Base-by-base conservation (phyloP, 2,888 invertebrate genomes). In the Loripinus fragilis region DNA sequence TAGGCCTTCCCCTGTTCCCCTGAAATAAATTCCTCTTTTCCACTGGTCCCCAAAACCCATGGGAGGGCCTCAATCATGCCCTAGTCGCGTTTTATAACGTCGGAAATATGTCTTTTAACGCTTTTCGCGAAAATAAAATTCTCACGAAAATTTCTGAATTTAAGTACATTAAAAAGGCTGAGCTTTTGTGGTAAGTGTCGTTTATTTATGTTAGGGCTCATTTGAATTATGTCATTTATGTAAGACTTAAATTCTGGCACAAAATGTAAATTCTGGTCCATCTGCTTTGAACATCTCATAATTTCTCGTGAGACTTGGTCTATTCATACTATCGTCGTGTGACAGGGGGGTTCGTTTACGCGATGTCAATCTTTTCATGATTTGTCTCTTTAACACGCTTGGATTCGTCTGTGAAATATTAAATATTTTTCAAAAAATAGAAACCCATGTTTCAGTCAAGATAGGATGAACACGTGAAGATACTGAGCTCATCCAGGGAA, bases 351-450 rank as follows among this genome's bases (percentile, higher is more conserved):
- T n/a, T 48, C 48, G 48, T 48, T 48, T 48, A 52, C 52, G 52
- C 52, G 23, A 25, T 52, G 52, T 52, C 23, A 52, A 7, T n/a
- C 25, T 52, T 48, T 52, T 52, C 25, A 52, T 25, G n/a, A 5
- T 52, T 52, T 52, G 52, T 52, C 52, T 33, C 28, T 60, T 33
- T 25, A 33, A 28, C 20, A 60, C 28, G 60, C 60, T 17, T 60
- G 33, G 33, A 33, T 60, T 60, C 3, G 17, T 12, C 12, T 60
- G 60, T 60, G 60, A 60, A 60, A 60, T 30, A 60, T 60, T 60
- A 28, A 52, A 52, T 10, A 8, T 52, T 52, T 45, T 20, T 12
- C 5, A 38, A 45, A 45, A 45, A 45, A 20, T 45, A 20, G 3
- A 45, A 45, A 12, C 20, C 45, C 45, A 45, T 45, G 45, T 45